Evolutionary conservation across 2,797 vertebrate species (phyloP), one percentile per base, ranked within the genome.

Genomic region (Nothura maculosa): DNA sequence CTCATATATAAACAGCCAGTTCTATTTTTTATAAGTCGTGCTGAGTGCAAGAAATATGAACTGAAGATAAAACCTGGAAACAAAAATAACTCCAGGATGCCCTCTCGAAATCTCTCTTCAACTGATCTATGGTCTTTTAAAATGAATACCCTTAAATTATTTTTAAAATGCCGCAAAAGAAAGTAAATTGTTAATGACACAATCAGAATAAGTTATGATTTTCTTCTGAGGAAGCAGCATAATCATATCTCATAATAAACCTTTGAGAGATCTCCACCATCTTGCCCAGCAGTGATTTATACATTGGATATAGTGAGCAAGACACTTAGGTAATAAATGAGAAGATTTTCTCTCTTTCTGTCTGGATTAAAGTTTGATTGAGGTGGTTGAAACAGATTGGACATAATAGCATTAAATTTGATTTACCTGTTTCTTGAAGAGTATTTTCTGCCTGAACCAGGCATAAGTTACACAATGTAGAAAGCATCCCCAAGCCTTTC

Each of bases 281-380:
- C 85, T 81, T 84, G 38, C 75, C 76, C n/a, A 72, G 60, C 60
- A 34, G 34, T 96, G 94, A 97, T 97, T 96, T 96, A 96, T 92
- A 30, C 25, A 25, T 30, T 38, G 17, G 34, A 22, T 72, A 40
- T 15, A 92, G 74, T 28, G 25, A 88, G 15, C 69, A 92, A 93
- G 95, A 94, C 91, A 79, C 45, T 80, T 60, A 1, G 6, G 66
- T 91, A 95, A 96, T 92, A 86, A 94, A 92, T 73, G 87, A 92
- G 77, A 90, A 85, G 63, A 92, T 66, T 68, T 73, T 91, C 81
- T 89, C 68, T 92, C 61, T 84, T 86, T 95, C 83, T 85, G 40
- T 82, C 85, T 87, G 64, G 36, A 96, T 95, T 95, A 84, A 96
- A 95, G 76, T 91, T 89, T 91, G 93, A 95, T 86, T 81, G 85